Evolutionary conservation across 2,113 vertebrate genomes (phyloP).

Genomic region (Nansenia antarctica): DNA sequence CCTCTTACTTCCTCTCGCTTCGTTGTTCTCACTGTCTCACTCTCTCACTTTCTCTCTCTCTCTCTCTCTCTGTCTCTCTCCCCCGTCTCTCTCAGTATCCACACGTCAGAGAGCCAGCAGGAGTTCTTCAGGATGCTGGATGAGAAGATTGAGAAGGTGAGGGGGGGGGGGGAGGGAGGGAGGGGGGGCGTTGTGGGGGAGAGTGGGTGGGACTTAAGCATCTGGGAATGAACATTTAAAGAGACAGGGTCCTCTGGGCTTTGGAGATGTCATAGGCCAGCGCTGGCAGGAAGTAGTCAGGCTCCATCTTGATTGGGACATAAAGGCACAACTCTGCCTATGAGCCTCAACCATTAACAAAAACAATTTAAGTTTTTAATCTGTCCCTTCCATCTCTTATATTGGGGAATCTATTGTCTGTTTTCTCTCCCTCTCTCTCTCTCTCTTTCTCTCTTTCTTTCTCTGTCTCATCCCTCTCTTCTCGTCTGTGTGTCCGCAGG

Average conservation of each 20-base stretch:
- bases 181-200: neutral
- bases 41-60: conserved; percentile 59
- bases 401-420: too few relatives aligned
- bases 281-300: neutral
- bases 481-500: conserved; percentile 69
- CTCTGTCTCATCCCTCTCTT: conserved; percentile 4
- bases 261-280: neutral
- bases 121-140: conserved; percentile 99
- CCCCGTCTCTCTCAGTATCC: conserved; percentile 83
- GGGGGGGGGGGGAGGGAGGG: conserved; percentile 16
- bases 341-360: conserved; percentile 15
- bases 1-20: conserved; percentile 60
- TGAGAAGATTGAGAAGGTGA: conserved; percentile 99
- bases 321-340: conserved; percentile 34
- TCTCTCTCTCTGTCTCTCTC: conserved; percentile 57
- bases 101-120: conserved; percentile 98
- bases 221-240: conserved; percentile 50
- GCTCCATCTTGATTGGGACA: conserved; percentile 11
- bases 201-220: conserved; percentile 10
- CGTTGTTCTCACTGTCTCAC: neutral
- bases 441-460: conserved; percentile 1
- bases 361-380: too few relatives aligned
- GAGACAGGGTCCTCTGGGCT: conserved; percentile 31
- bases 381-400: too few relatives aligned
- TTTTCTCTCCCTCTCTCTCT: too few relatives aligned